Conservation (phyloP, 2,888 invertebrate genomes). For the Zeuzera pyrina region DNA sequence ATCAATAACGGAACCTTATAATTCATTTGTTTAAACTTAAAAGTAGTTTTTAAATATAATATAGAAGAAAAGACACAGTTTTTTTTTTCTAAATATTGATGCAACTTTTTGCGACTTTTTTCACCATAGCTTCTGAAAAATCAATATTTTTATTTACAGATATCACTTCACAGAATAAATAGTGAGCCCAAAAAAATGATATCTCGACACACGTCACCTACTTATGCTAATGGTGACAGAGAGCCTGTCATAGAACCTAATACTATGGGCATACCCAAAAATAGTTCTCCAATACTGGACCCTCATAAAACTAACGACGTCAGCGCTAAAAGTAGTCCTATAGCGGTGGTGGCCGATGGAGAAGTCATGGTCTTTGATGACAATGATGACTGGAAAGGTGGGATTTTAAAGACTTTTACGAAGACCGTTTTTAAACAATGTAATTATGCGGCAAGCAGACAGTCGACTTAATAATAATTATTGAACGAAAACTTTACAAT, state of each 20-base stretch:
- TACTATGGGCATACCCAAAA: constrained; percentile 59
- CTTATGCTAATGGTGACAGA: constrained; percentile 60
- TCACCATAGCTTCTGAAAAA: no score
- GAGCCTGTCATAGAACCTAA: constrained; percentile 36
- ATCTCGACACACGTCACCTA: constrained; percentile 61
- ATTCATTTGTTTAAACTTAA: no score
- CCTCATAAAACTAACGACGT: constrained; percentile 58
- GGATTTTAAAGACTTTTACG: constrained; percentile 7
- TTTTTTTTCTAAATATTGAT: no score
- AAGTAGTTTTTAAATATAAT: no score
- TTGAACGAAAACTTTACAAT: no score
- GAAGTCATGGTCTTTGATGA: constrained; percentile 92
- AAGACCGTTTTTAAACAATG: no score
- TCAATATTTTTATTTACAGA: no score
- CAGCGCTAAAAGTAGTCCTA: constrained; percentile 66
- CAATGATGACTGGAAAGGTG: constrained; percentile 86
- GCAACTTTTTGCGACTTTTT: no score
- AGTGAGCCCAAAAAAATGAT: constrained; percentile 66
- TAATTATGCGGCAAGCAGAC: no score
- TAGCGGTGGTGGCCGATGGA: constrained; percentile 79
- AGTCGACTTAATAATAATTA: no score
- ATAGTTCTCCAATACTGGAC: constrained; percentile 63
- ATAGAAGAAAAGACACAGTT: no score
- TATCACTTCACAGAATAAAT: constrained; percentile 59
- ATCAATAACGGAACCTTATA: no score